Evolutionary conservation across 2,888 invertebrate genomes (phyloP).

Genomic region (Pyrgus malvae): DNA sequence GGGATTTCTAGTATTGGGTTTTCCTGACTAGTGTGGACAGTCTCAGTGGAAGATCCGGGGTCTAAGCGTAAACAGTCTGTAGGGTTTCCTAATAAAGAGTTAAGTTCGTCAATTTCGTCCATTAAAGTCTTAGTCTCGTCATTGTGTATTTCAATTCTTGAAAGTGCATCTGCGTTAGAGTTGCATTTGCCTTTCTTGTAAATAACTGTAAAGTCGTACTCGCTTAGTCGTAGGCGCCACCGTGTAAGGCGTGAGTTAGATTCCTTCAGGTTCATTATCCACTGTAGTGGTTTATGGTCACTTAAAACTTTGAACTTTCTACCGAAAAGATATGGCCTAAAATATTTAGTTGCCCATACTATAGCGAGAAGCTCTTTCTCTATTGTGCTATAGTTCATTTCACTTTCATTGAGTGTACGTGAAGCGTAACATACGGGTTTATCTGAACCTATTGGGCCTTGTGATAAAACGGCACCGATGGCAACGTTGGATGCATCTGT

Average conservation of each 20-base stretch:
- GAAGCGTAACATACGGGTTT: conserved; percentile 3
- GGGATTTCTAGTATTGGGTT: conserved; percentile 12
- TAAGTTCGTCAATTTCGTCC: background rate
- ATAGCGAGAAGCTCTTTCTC: conserved; percentile 6
- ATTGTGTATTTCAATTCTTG: conserved; percentile 2
- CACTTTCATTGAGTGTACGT: conserved; percentile 3
- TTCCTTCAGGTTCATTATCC: conserved; percentile 8
- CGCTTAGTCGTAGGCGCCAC: background rate
- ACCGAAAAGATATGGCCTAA: conserved; percentile 2
- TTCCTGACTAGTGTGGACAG: background rate
- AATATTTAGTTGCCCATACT: conserved; percentile 8
- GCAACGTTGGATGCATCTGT: conserved; percentile 10
- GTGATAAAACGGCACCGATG: conserved; percentile 1
- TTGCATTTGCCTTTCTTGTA: conserved; percentile 1
- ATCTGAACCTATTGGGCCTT: conserved; percentile 4
- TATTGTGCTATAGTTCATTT: conserved; percentile 2
- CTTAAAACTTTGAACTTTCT: conserved; percentile 4
- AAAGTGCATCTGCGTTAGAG: conserved; percentile 2
- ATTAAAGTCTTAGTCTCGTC: background rate
- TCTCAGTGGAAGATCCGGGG: background rate
- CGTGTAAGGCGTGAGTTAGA: conserved; percentile 1
- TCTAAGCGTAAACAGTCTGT: background rate
- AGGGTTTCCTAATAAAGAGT: conserved; percentile 3
- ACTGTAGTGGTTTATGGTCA: conserved; percentile 6
- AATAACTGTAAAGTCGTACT: conserved; percentile 1